These are phyloP conservation scores for Athene cunicularia DNA, from an alignment of 2,113 vertebrate species.

Conservation along the genomic window DNA sequence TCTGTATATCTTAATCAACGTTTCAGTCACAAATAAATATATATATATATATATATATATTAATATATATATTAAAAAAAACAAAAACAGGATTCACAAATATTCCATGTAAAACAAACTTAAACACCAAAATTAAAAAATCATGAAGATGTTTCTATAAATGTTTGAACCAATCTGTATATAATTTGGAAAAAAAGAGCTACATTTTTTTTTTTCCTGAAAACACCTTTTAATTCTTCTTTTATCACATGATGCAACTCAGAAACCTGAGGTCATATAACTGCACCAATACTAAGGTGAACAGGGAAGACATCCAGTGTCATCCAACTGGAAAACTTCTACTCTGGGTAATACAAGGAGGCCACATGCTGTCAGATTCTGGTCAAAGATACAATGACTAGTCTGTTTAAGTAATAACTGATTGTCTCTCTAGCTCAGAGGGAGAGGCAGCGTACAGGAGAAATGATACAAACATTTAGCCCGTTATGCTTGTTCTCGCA, in stretches of 20 bases:
- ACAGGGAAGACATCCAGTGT: not conserved
- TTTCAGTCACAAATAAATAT: not conserved
- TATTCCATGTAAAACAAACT: not conserved
- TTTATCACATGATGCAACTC: not conserved
- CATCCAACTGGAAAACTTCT: not conserved
- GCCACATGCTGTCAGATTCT: not conserved
- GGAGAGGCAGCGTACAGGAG: not conserved
- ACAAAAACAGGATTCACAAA: not conserved
- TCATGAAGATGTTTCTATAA: not conserved
- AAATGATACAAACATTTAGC: not conserved
- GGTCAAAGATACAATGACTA: not conserved
- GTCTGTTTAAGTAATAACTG: not conserved
- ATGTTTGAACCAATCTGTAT: not conserved
- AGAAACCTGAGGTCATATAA: not conserved
- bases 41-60: no score
- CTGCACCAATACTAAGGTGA: not conserved
- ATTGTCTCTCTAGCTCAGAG: not conserved
- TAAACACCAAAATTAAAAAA: not conserved
- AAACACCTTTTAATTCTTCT: not conserved
- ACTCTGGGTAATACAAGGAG: not conserved
- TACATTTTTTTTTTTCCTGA: not conserved
- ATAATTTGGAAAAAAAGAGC: not conserved
- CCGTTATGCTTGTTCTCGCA: not conserved
- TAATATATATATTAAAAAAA: no score
- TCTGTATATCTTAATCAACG: not conserved